Evolutionary conservation across 1,140 invertebrate species (phyloP), one percentile per base, ranked within the genome.

Genomic region (Euura saliciscinereae): DNA sequence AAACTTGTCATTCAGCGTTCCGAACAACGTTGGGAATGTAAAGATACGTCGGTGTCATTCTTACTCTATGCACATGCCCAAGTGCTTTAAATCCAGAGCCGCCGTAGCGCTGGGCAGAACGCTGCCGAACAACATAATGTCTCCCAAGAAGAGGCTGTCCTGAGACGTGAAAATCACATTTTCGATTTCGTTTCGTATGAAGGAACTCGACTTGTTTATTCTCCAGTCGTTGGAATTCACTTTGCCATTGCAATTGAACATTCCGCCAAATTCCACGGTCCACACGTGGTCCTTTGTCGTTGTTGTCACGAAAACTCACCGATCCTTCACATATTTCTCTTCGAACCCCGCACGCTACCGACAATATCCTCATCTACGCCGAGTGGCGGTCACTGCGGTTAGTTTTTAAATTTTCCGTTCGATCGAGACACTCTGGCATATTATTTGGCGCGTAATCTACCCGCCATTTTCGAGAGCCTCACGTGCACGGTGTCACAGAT

Each of bases 21-120:
- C 28, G 28, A 28, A 28, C 28, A 0, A 59, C 10, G 13, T 59
- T 11, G 51, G 13, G 13, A 59, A 2, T 3, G 5, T 2, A 59
- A 3, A 59, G 8, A 59, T 8, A 59, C 5, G 2, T 5, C 2
- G 51, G n/a, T 59, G 51, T 59, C 65, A 59, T 46, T 78, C 82
- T 80, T 79, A 87, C 85, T 83, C 77, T 76, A 85, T 79, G 66
- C 83, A 85, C 71, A 75, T 78, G 4, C 77, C 74, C n/a, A 82
- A 75, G 74, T 82, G 79, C 44, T 79, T 77, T 3, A 86, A 69
- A 76, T 80, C 78, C 3, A 86, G 71, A 45, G 85, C 67, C 6
- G 76, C 80, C 66, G 78, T 80, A 8, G 82, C 74, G 44, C 74
- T 75, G 10, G 81, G 78, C 65, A 80, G 42, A 73, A 71, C 73